Base-by-base conservation (phyloP, 2,113 vertebrate genomes). In the Collichthys lucidus region DNA sequence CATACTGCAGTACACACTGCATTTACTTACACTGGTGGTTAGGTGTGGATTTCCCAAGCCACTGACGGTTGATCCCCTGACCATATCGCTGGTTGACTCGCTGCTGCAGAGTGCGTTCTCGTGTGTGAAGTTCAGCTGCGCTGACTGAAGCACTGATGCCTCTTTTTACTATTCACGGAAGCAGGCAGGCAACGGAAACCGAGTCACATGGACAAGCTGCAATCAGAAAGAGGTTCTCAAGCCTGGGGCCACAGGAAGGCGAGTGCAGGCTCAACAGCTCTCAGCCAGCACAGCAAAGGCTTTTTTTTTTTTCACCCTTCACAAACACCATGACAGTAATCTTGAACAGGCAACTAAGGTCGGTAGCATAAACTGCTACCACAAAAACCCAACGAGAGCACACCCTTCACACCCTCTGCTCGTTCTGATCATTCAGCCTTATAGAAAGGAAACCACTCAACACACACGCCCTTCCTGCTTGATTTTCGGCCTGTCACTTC, bases 381-480 rank as follows among this genome's bases (percentile, higher is more conserved):
- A 83, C 92, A 92, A 86, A 89, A 94, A 82, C 91, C 90, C 83
- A 85, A 61, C 3, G 60, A 88, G 77, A 88, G 90, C 90, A 94
- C 93, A 85, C 93, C 92, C 92, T 86, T 93, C 70, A 89, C 93
- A 94, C 91, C 80, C 84, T 78, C 31, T 0, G 29, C 85, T 88
- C 42, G 0, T 80, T 93, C 78, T 92, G 90, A 94, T 93, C 89
- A 93, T 83, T 77, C 85, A 91, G 88, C 68, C 89, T 77, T 79
- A 71, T 63, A 72, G 67, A 93, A 86, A 96, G 95, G 95, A 96
- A 96, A 95, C 95, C 94, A 74, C 93, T 86, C 65, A 83, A 56
- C 47, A 85, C 83, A 93, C 89, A 93, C 92, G 44, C 95, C 95
- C 95, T 95, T 95, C 94, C 95, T 95, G 95, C 85, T 87, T 79